Base-by-base conservation (phyloP, 2,113 vertebrate species). In the Atrichornis clamosus region DNA sequence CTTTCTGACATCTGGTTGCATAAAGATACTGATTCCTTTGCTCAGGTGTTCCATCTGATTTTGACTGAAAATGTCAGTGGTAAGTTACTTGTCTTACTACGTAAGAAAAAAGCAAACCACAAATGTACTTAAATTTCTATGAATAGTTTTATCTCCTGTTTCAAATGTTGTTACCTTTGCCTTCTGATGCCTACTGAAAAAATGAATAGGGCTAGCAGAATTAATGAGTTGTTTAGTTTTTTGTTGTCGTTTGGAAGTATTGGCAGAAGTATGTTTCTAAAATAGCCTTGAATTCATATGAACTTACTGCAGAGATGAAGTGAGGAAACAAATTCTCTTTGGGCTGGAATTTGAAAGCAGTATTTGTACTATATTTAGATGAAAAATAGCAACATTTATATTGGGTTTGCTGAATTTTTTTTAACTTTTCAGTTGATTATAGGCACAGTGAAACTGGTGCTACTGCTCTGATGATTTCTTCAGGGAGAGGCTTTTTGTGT, bases 21-120 rank as follows among this genome's bases (percentile, higher is more conserved):
- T 94, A 98, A 99, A 94, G 99, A 99, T 73, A 83, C 89, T 39
- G 99, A 99, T 87, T 97, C 98, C 15, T 99, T 99, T 94, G 97
- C 97, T 90, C 99, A 99, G 72, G 97, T 99, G 87, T 99, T 99
- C 95, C 98, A 99, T 90, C 98, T 99, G 67, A 99, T 99, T 96
- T 98, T 99, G 96, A 98, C 98, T 52, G 98, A 99, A 98, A 98
- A 97, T 81, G 98, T 99, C 70, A 98, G 98, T 33, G 99, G 99
- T 99, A 98, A 70, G 98, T 97, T 52, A 93, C 37, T 93, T 12
- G 11, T 32, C 32, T 46, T 23, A 39, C 6, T 53, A n/a, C 24
- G 3, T 47, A 15, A 60, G 13, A 78, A 47, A 63, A 70, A n/a
- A n/a, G 19, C 9, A 41, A 41, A 41, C 49, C 5, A 26, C 4